Conservation (phyloP, 2,113 vertebrate genomes). For the Neolamprologus cancellatus region DNA sequence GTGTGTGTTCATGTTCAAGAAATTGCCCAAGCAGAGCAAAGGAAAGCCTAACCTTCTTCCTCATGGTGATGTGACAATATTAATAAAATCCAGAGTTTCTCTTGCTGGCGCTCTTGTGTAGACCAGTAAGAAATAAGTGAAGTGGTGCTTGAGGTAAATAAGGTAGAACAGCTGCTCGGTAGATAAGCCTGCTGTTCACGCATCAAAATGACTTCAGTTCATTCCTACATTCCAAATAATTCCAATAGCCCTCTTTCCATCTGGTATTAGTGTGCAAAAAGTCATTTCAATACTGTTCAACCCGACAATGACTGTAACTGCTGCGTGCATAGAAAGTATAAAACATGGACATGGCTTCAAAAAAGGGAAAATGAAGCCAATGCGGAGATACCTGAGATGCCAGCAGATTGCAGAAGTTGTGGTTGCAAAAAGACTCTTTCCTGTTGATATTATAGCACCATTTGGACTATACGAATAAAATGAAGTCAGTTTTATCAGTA, state of each 20-base stretch:
- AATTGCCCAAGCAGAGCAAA: background rate
- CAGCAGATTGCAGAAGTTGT: background rate
- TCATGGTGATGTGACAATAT: background rate
- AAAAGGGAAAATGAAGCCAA: background rate
- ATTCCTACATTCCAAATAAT: background rate
- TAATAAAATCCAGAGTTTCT: background rate
- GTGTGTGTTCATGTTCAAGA: background rate
- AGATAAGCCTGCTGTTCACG: conserved; percentile 1
- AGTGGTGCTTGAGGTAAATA: conserved; percentile 36
- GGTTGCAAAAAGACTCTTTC: background rate
- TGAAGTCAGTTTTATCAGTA: background rate
- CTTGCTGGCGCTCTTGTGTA: background rate
- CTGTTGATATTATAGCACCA: background rate
- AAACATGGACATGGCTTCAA: background rate
- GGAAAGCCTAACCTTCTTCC: background rate
- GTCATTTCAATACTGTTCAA: background rate
- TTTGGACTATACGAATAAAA: background rate
- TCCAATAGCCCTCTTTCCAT: background rate
- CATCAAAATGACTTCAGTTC: background rate
- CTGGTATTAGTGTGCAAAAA: background rate
- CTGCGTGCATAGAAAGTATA: background rate
- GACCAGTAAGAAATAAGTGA: background rate
- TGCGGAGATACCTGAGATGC: background rate
- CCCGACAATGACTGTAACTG: background rate
- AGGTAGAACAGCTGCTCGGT: background rate